These are phyloP conservation scores for Pantherophis vulpinus DNA, from an alignment of 2,797 vertebrate species.

Conservation along the genomic window DNA sequence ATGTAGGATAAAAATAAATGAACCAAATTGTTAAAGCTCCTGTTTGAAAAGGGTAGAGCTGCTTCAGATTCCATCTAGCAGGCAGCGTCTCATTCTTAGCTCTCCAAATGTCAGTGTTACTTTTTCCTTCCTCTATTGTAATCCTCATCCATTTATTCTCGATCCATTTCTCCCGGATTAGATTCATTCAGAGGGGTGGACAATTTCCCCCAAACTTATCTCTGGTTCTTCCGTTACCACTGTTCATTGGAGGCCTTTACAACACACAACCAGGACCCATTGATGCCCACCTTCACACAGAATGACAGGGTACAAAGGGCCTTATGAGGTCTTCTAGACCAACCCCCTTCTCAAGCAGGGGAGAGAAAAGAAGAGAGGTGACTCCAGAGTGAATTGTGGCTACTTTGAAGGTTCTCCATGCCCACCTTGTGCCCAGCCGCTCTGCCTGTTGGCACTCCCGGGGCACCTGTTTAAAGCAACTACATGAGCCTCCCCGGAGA, in stretches of 20 bases:
- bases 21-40: not conserved
- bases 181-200: not conserved
- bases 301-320: not conserved
- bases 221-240: not conserved
- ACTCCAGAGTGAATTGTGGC: not conserved
- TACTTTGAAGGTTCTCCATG: not conserved
- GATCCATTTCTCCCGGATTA: not conserved
- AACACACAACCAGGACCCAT: not conserved
- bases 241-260: not conserved
- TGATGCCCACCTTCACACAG: not conserved
- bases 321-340: not conserved
- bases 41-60: not conserved
- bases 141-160: not conserved
- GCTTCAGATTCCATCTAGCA: not conserved
- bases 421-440: not conserved
- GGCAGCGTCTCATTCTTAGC: not conserved
- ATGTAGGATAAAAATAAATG: not conserved
- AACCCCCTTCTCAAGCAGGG: not conserved
- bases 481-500: not conserved
- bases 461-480: not conserved
- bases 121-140: not conserved
- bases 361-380: not conserved
- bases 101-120: not conserved
- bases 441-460: not conserved
- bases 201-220: not conserved